Evolutionary conservation across 2,888 invertebrate genomes (phyloP), one percentile per base, ranked within the genome.

Genomic region (Stenchaetothrips biformis): DNA sequence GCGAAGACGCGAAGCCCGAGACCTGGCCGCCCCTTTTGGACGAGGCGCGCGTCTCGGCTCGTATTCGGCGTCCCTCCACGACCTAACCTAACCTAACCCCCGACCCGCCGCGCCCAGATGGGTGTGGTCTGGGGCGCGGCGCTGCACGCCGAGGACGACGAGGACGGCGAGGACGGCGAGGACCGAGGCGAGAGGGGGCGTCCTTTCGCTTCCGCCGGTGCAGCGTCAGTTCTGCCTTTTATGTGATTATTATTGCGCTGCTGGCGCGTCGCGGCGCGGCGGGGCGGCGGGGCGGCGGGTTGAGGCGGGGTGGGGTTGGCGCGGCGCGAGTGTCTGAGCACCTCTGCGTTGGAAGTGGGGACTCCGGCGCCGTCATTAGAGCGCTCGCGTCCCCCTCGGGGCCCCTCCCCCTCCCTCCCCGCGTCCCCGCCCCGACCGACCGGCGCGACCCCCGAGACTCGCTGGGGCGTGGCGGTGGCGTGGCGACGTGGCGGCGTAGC

Each of bases 221-320:
- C 67, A 25, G 67, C 67, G 21, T 74, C 67, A 74, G 67, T 74
- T 21, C 67, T 74, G 67, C 67, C 67, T 74, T 74, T 74, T 74
- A 74, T 74, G 67, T 74, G 67, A 74, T 74, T 74, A 74, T 74
- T 74, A 74, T 74, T 74, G 67, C 67, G 67, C 67, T 25, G 67
- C 25, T 25, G 67, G 67, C 67, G 67, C 21, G 67, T 67, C 13
- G 67, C n/a, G 67, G 67, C 67, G 67, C 21, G 67, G 67, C 21
- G 67, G 18, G 67, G 62, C 1, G n/a, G 62, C 62, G 67, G 67
- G 21, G 21, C 67, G 67, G 67, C n/a, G 67, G n/a, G 62, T 9
- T 18, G 62, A 21, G 62, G 62, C 7, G 67, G 21, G 67, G 21
- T 21, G 67, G 53, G 67, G 67, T 37, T 37, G 37, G 67, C 21